Evolutionary conservation across 1,140 invertebrate genomes (phyloP), one percentile per base, ranked within the genome.

Genomic region (Capitella teleta): DNA sequence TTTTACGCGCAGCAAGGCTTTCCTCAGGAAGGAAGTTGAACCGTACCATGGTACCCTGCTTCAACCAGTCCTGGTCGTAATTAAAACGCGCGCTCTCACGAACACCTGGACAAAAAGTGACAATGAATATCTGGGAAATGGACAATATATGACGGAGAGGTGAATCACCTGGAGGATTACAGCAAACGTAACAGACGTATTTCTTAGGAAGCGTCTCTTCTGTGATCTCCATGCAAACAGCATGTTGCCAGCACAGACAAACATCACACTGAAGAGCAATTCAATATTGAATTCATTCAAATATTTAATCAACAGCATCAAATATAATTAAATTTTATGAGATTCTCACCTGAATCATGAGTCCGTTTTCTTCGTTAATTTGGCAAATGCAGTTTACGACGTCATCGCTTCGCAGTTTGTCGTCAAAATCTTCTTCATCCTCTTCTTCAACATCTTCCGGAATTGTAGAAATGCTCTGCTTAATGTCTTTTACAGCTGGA

Each of bases 241-340:
- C 88, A 68, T 94, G 90, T 68, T 94, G 90, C 91, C 90, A 95
- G 66, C 87, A 90, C 10, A 92, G 72, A 62, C 90, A 94, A 19
- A 91, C 74, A 64, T 95, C 91, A 72, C 91, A 95, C 76, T 95
- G 82, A 12, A 61, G 57, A 45, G 38, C 42, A 50, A n/a, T n/a
- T n/a, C n/a, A n/a, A n/a, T n/a, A n/a, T n/a, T n/a, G n/a, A n/a
- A 16, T 18, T 12, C n/a, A 34, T 19, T 38, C 28, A 47, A 28
- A 47, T 12, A 47, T 6, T 28, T 14, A 16, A 28, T 47, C 44
- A n/a, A 32, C 44, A 42, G 14, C 8, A 10, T 18, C 10, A 16
- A 34, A 34, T 34, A 34, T 34, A 10, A 34, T 10, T 16, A 10
- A 34, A 34, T 34, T 34, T 10, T 10, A n/a, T n/a, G n/a, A n/a